phyloP scores from a whole-genome alignment of 2,888 invertebrate genomes.

The Ditula angustiorana region DNA sequence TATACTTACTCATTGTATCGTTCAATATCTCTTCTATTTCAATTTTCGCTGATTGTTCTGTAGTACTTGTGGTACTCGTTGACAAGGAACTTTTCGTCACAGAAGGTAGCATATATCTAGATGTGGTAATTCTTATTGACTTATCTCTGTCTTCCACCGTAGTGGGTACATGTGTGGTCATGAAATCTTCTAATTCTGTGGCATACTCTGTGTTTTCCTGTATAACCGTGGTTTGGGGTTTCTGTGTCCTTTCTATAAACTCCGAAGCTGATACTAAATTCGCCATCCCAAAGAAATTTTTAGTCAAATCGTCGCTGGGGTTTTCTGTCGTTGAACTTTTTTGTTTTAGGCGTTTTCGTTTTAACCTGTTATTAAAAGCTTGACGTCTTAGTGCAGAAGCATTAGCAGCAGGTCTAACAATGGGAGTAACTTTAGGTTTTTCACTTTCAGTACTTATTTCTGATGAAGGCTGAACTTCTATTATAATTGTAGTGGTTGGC shows the following conservation, averaged over 20 bases:
- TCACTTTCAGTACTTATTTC: conserved; percentile 52
- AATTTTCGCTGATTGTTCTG: conserved; percentile 82
- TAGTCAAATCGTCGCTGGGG: conserved; percentile 63
- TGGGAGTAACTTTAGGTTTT: conserved; percentile 51
- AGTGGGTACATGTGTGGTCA: conserved; percentile 60
- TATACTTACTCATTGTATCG: conserved; percentile 81
- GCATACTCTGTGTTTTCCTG: conserved; percentile 68
- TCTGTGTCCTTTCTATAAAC: conserved; percentile 68
- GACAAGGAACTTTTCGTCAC: conserved; percentile 49
- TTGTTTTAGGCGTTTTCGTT: conserved; percentile 70
- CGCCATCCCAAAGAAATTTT: conserved; percentile 67
- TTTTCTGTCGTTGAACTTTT: conserved; percentile 70
- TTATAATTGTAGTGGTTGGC: conserved; percentile 47
- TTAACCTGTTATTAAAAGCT: conserved; percentile 68
- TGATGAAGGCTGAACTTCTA: conserved; percentile 50
- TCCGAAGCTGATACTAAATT: conserved; percentile 75
- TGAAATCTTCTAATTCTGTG: conserved; percentile 57
- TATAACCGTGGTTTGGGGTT: conserved; percentile 52
- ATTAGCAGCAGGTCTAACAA: conserved; percentile 54
- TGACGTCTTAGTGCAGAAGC: conserved; percentile 63
- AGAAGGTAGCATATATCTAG: conserved; percentile 45
- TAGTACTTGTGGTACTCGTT: conserved; percentile 50
- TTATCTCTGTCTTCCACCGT: conserved; percentile 49
- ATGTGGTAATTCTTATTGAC: conserved; percentile 45
- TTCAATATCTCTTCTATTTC: conserved; percentile 89